These are phyloP conservation scores for Leptopilina clavipes DNA, from an alignment of 1,140 invertebrate genomes.

Conservation along the genomic window DNA sequence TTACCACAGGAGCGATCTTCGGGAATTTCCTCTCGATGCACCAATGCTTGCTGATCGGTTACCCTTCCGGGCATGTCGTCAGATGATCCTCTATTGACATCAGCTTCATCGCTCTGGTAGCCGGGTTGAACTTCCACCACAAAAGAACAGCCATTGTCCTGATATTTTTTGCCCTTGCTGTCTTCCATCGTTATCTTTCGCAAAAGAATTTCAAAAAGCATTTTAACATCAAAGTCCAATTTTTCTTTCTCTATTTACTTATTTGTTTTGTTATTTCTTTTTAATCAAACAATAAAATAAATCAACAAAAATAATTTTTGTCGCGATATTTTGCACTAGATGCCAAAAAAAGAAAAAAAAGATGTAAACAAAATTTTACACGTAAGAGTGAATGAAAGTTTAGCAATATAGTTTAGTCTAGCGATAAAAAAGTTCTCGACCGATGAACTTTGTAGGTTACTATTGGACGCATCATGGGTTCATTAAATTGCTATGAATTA, in stretches of 20 bases:
- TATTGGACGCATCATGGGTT: conserved; percentile 15
- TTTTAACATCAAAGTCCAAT: conserved; percentile 6
- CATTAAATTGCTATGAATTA: conserved; percentile 30
- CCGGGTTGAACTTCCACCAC: conserved; percentile 80
- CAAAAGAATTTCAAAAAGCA: conserved; percentile 40
- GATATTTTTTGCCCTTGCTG: conserved; percentile 61
- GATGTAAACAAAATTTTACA: background rate
- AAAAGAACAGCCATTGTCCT: conserved; percentile 84
- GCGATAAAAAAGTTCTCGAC: conserved; percentile 11
- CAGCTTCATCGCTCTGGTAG: conserved; percentile 62
- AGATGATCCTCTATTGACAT: conserved; percentile 59
- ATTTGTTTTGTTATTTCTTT: no score
- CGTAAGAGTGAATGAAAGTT: background rate
- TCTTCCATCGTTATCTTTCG: conserved; percentile 70
- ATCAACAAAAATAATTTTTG: no score
- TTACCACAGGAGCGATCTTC: conserved; percentile 65
- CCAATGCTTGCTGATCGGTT: conserved; percentile 76
- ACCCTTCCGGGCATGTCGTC: conserved; percentile 60
- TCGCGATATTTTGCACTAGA: no score
- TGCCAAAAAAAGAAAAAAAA: background rate
- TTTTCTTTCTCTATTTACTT: no score
- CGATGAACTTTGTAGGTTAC: conserved; percentile 34
- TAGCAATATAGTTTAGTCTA: background rate
- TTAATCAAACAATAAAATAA: no score
- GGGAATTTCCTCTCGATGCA: conserved; percentile 73